Evolutionary conservation across 2,797 vertebrate species (phyloP).

Genomic region (Girardinus metallicus): DNA sequence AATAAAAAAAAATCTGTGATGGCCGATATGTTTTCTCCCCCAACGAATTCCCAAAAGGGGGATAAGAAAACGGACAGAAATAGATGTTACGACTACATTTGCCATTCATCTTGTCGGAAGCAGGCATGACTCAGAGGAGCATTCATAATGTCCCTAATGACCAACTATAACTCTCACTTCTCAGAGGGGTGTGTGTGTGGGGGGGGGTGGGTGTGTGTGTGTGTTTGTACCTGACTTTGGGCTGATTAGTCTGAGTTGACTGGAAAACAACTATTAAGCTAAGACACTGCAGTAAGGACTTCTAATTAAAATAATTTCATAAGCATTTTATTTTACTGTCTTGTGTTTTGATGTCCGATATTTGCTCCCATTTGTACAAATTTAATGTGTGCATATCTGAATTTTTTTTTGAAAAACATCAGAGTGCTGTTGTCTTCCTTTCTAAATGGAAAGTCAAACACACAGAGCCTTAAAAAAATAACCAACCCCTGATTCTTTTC

Average conservation of each 20-base stretch:
- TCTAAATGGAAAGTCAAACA: neutral
- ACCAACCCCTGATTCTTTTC: neutral
- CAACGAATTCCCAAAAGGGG: slow-evolving; percentile 29
- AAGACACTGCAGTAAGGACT: neutral
- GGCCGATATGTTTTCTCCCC: neutral
- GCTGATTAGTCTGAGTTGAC: neutral
- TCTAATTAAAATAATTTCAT: neutral
- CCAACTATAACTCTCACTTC: slow-evolving; percentile 19
- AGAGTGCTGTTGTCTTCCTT: neutral
- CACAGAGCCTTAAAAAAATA: neutral
- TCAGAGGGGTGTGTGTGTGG: slow-evolving; percentile 16
- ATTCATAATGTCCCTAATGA: slow-evolving; percentile 45
- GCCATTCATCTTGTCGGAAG: slow-evolving; percentile 29
- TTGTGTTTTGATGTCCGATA: neutral
- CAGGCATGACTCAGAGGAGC: slow-evolving; percentile 46
- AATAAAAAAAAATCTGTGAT: neutral
- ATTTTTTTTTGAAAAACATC: neutral
- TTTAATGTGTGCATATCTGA: neutral
- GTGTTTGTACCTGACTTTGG: slow-evolving; percentile 2
- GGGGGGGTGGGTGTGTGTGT: slow-evolving; percentile 7
- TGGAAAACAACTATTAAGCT: neutral
- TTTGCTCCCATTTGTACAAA: neutral
- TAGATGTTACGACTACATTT: slow-evolving; percentile 23
- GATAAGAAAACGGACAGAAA: slow-evolving; percentile 36
- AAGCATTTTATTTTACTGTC: neutral